Conservation (phyloP, 2,888 invertebrate genomes). For the Calliopum simillimum region DNA sequence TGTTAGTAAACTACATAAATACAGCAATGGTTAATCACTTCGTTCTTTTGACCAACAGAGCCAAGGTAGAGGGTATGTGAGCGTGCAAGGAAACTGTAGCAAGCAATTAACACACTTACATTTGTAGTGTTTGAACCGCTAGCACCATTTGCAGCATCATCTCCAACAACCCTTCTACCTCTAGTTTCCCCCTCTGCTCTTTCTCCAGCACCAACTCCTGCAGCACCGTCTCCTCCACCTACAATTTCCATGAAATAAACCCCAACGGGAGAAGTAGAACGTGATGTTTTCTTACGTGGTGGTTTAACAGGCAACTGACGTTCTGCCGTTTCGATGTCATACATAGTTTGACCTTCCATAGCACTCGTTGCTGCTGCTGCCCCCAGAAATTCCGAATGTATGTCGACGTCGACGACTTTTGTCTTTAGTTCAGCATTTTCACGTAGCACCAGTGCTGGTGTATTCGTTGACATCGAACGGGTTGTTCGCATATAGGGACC, state of each 20-base stretch:
- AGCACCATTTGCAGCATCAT: constrained; percentile 22
- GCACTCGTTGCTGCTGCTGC: constrained; percentile 33
- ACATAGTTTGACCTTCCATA: neutral
- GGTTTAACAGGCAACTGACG: constrained; percentile 61
- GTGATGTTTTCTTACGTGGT: constrained; percentile 63
- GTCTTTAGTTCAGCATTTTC: constrained; percentile 38
- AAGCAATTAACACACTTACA: constrained; percentile 44
- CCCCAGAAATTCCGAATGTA: neutral
- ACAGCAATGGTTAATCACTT: neutral
- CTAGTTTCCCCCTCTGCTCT: neutral
- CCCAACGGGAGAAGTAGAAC: constrained; percentile 59
- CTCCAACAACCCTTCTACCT: constrained; percentile 12
- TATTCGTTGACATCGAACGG: constrained; percentile 62
- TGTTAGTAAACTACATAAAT: constrained; percentile 7
- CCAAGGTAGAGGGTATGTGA: neutral
- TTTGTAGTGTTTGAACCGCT: constrained; percentile 24
- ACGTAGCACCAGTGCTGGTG: constrained; percentile 57
- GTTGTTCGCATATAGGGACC: constrained; percentile 48
- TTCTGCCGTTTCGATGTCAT: constrained; percentile 50
- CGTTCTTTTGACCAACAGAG: neutral
- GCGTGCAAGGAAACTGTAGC: neutral
- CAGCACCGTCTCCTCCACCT: constrained; percentile 18
- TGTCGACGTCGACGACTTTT: constrained; percentile 35
- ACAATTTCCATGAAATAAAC: constrained; percentile 36
- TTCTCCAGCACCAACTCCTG: constrained; percentile 35